phyloP scores from a whole-genome alignment of 2,113 vertebrate species.

The Corythoichthys intestinalis region DNA sequence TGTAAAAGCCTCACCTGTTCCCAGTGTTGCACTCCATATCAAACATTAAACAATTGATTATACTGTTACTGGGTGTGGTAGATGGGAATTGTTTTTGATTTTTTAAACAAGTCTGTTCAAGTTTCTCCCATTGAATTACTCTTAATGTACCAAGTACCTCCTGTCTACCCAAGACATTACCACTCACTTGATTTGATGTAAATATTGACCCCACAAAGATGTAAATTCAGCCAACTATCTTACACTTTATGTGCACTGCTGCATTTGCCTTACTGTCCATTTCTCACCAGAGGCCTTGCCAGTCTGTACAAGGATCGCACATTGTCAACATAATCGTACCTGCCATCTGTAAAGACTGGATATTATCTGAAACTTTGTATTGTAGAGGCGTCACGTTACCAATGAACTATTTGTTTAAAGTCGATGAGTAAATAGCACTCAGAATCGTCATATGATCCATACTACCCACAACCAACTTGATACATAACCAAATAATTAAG shows the following conservation, averaged over 20 bases:
- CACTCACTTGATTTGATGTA: constrained; percentile 7
- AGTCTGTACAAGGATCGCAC: constrained; percentile 23
- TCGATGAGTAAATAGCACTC: neutral
- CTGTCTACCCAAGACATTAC: neutral
- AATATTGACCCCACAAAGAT: constrained; percentile 9
- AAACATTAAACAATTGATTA: constrained; percentile 21
- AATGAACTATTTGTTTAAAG: neutral
- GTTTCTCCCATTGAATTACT: constrained; percentile 22
- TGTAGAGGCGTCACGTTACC: constrained; percentile 3
- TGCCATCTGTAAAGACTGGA: constrained; percentile 19
- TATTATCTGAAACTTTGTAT: constrained; percentile 3
- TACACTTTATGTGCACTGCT: constrained; percentile 29
- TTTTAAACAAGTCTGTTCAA: constrained; percentile 26
- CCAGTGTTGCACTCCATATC: neutral
- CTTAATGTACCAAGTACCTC: neutral
- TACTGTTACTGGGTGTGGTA: constrained; percentile 14
- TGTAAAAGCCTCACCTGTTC: neutral
- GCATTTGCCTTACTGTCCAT: constrained; percentile 53
- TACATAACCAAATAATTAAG: constrained; percentile 19
- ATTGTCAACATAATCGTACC: constrained; percentile 3
- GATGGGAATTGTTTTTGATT: constrained; percentile 1
- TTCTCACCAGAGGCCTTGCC: constrained; percentile 55
- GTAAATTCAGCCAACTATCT: constrained; percentile 22
- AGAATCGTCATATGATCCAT: neutral
- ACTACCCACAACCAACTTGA: constrained; percentile 21